Percentiles rank a stretch among this genome's conserved stretches.
phyloP scores from a whole-genome alignment of 2,888 invertebrate genomes.

The Plutella xylostella region DNA sequence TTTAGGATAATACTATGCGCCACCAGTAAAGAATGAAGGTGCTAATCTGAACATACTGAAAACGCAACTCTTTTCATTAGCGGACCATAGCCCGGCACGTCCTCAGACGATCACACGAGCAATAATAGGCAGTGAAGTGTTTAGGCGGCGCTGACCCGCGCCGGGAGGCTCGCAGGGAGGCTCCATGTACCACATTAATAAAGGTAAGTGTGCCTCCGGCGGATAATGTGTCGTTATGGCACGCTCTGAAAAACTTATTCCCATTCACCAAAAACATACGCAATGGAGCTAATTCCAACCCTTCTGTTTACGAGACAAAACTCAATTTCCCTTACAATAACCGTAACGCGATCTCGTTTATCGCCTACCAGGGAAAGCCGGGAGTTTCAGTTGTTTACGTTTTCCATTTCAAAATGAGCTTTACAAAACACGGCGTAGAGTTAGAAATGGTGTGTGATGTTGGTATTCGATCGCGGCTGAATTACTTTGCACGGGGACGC shows the following conservation, averaged over 20 bases:
- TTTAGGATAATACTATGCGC: no score
- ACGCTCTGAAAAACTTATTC: constrained; percentile 58
- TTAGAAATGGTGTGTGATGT: constrained; percentile 21
- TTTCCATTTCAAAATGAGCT: constrained; percentile 29
- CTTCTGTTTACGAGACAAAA: constrained; percentile 22
- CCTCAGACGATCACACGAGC: constrained; percentile 16
- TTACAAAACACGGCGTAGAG: constrained; percentile 24
- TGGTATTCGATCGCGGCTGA: constrained; percentile 31
- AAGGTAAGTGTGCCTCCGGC: constrained; percentile 58
- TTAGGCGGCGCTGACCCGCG: constrained; percentile 31
- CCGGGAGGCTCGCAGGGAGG: constrained; percentile 34
- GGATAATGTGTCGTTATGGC: constrained; percentile 62
- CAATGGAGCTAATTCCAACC: constrained; percentile 25
- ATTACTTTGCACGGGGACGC: constrained; percentile 25
- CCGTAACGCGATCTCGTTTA: constrained; percentile 33
- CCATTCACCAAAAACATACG: constrained; percentile 28
- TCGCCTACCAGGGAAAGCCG: constrained; percentile 40
- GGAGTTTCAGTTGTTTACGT: constrained; percentile 36
- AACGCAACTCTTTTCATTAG: no score
- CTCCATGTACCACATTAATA: constrained; percentile 61
- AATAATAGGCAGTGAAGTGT: constrained; percentile 36
- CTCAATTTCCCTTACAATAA: constrained; percentile 22
- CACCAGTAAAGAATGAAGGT: no score
- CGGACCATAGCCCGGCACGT: no score
- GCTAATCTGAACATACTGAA: no score